These are phyloP conservation scores for Eupithecia subfuscata DNA, from an alignment of 2,888 invertebrate species.

Conservation along the genomic window DNA sequence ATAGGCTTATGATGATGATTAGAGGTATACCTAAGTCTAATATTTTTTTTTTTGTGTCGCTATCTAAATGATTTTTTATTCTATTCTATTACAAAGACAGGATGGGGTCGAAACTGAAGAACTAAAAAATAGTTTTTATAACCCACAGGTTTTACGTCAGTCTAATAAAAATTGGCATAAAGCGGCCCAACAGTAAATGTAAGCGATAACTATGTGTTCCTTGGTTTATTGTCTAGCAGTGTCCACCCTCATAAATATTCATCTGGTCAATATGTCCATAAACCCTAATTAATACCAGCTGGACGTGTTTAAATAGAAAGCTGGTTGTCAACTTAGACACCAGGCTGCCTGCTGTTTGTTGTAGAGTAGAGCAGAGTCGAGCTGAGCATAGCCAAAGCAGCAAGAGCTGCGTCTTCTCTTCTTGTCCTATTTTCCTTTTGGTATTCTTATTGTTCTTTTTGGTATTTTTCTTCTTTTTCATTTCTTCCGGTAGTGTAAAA, in stretches of 20 bases:
- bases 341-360: background rate
- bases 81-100: background rate
- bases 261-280: conserved; percentile 25
- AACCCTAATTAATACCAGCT: conserved; percentile 16
- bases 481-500: too few relatives aligned
- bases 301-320: background rate
- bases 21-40: too few relatives aligned
- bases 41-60: too few relatives aligned
- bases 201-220: background rate
- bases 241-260: conserved; percentile 26
- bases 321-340: background rate
- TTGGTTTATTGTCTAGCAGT: conserved; percentile 7
- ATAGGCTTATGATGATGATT: too few relatives aligned
- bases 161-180: background rate
- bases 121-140: background rate
- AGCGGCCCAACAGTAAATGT: conserved; percentile 1
- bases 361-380: background rate
- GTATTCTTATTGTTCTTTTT: too few relatives aligned
- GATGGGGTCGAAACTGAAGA: background rate
- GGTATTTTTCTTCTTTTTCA: too few relatives aligned
- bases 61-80: too few relatives aligned
- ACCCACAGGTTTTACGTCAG: background rate
- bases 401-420: too few relatives aligned
- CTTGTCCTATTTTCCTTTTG: too few relatives aligned
- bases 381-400: background rate